These are phyloP conservation scores for Agrenia bidenticulata DNA, from an alignment of 2,888 invertebrate genomes.

Conservation along the genomic window DNA sequence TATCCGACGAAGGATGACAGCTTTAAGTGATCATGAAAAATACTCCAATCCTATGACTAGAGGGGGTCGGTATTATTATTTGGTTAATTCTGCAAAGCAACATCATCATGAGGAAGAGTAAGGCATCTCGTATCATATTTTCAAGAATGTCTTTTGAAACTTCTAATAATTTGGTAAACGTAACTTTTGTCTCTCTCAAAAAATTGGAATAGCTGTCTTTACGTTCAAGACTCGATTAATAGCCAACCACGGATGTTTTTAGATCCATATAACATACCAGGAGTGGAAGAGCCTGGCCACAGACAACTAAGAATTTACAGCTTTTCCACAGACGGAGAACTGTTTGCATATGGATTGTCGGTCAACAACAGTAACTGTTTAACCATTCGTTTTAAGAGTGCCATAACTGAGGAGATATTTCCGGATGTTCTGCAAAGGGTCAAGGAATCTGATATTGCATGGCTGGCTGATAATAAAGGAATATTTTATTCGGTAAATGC, in stretches of 20 bases:
- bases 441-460: slow-evolving; percentile 85
- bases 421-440: slow-evolving; percentile 84
- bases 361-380: slow-evolving; percentile 95
- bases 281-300: slow-evolving; percentile 60
- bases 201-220: slow-evolving; percentile 87
- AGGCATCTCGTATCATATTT: neutral
- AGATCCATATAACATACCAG: slow-evolving; percentile 73
- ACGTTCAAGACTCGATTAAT: slow-evolving; percentile 77
- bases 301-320: slow-evolving; percentile 72
- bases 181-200: no score
- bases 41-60: neutral
- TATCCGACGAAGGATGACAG: slow-evolving; percentile 69
- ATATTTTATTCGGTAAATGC: slow-evolving; percentile 88
- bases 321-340: slow-evolving; percentile 88
- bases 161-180: no score
- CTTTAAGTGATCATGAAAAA: neutral
- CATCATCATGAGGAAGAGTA: neutral
- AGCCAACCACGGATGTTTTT: slow-evolving; percentile 80
- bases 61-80: neutral
- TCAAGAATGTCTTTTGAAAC: neutral
- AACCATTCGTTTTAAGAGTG: slow-evolving; percentile 78
- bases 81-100: neutral
- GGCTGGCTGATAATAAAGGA: slow-evolving; percentile 93
- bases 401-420: slow-evolving; percentile 75
- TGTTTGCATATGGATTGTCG: slow-evolving; percentile 88